Percentiles rank a stretch among this genome's conserved stretches.
Evolutionary conservation across 1,140 invertebrate species (phyloP).

Genomic region (Diuraphis noxia): DNA sequence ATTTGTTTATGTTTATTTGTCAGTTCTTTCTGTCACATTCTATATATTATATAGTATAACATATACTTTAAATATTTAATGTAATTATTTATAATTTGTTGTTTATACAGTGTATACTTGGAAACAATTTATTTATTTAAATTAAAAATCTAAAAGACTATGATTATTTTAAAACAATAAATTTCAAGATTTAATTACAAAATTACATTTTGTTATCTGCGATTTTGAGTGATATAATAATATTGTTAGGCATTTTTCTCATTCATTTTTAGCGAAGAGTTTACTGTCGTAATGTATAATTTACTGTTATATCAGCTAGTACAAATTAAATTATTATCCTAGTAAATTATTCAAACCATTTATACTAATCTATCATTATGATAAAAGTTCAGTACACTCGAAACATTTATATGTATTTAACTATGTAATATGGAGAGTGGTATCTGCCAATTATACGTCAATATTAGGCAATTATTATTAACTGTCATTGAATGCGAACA

Average conservation of each 20-base stretch:
- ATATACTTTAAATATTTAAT: no score
- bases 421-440: neutral
- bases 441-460: neutral
- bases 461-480: neutral
- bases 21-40: no score
- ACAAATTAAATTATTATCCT: neutral
- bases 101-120: no score
- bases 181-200: neutral
- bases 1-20: no score
- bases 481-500: neutral
- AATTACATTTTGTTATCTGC: neutral
- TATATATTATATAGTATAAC: no score
- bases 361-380: neutral
- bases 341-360: neutral
- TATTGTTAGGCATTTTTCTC: neutral
- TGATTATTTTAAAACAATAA: neutral
- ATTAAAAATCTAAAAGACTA: neutral
- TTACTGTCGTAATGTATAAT: neutral
- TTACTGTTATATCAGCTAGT: neutral
- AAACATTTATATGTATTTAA: neutral
- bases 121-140: neutral
- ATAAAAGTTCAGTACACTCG: neutral
- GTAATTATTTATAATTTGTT: no score
- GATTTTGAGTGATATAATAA: neutral
- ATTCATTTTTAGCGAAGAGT: neutral